A percentile compares a stretch with the other conserved stretches of the same genome.
Conservation (phyloP, 1,140 invertebrate species). For the Bombus picipes region DNA sequence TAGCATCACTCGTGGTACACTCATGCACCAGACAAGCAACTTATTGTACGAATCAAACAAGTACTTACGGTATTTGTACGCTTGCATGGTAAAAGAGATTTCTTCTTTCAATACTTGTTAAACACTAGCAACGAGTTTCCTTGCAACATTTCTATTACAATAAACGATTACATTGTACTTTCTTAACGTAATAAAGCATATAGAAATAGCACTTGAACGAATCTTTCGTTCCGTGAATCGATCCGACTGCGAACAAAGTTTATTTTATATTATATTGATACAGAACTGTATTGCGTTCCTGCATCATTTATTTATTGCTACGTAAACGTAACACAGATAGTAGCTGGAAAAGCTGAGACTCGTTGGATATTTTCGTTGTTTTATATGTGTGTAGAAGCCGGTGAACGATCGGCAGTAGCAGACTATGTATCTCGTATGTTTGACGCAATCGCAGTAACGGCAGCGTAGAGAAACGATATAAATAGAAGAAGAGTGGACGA, state of each 20-base stretch:
- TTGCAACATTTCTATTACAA: neutral
- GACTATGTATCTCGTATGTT: conserved; percentile 17
- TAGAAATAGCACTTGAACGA: no score
- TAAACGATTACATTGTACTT: neutral
- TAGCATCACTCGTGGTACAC: no score
- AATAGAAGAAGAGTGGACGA: conserved; percentile 46
- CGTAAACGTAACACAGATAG: neutral
- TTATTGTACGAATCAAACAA: neutral
- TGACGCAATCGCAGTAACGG: conserved; percentile 22
- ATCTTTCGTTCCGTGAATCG: neutral
- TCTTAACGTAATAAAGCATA: neutral
- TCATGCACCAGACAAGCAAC: neutral
- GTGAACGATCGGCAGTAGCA: neutral
- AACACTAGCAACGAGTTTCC: neutral
- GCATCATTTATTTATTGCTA: neutral
- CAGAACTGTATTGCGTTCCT: no score
- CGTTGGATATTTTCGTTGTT: neutral
- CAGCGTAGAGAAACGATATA: conserved; percentile 46
- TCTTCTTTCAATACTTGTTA: neutral
- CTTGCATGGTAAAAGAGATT: neutral
- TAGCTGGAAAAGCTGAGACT: neutral
- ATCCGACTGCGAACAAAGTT: neutral
- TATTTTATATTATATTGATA: neutral
- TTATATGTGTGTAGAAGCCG: neutral
- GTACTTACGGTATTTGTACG: neutral